phyloP scores from a whole-genome alignment of 2,888 invertebrate species.

The Latheticus oryzae region DNA sequence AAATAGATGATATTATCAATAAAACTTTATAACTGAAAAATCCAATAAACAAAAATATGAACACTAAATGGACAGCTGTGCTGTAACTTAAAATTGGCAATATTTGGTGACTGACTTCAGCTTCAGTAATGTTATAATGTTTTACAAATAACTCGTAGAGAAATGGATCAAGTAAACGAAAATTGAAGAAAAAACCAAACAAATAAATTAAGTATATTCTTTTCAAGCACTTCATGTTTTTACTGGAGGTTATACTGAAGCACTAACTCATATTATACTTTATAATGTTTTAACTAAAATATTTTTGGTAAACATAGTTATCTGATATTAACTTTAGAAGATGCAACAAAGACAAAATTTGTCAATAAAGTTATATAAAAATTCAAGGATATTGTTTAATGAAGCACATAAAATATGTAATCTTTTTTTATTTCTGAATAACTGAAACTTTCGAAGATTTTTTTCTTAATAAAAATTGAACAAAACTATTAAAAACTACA shows the following conservation, averaged over 20 bases:
- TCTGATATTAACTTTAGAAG: no score
- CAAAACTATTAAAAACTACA: not conserved
- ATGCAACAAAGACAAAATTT: no score
- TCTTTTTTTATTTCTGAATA: no score
- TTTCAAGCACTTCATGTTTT: constrained; percentile 11
- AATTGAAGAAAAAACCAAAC: constrained; percentile 18
- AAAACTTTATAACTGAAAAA: constrained; percentile 9
- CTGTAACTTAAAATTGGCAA: constrained; percentile 20
- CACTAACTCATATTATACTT: no score
- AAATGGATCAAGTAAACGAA: constrained; percentile 16
- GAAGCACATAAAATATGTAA: no score
- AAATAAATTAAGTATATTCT: constrained; percentile 10
- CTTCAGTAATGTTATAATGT: constrained; percentile 1
- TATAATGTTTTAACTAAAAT: no score
- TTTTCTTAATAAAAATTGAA: no score
- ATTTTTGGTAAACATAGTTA: no score
- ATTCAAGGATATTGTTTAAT: no score
- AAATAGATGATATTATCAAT: constrained; percentile 7
- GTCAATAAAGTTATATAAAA: no score
- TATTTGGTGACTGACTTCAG: constrained; percentile 10
- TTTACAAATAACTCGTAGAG: constrained; percentile 14
- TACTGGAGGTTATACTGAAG: not conserved
- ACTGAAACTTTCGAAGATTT: no score
- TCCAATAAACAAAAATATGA: constrained; percentile 12
- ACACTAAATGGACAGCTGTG: not conserved